A percentile compares a stretch with the other conserved stretches of the same genome.
phyloP scores from a whole-genome alignment of 2,113 vertebrate species.

The Thunnus thynnus region DNA sequence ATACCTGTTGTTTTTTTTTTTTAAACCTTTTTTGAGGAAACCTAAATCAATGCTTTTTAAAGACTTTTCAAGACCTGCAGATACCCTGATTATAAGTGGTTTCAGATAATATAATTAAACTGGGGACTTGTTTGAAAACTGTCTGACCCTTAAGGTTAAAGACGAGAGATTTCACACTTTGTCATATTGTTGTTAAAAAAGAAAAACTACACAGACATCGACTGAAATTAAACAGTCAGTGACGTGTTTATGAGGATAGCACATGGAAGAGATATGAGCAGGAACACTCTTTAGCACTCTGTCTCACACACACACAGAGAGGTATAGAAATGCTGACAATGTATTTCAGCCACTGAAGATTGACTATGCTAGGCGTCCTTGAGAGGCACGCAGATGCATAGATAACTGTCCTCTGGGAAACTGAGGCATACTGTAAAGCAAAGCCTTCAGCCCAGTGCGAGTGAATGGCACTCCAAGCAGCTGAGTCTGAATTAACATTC shows the following conservation, averaged over 20 bases:
- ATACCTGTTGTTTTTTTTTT: no score
- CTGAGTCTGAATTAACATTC: conserved; percentile 38
- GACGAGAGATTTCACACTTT: not conserved
- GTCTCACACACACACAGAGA: conserved; percentile 7
- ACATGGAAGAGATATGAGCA: not conserved
- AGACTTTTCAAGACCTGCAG: no score
- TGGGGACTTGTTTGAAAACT: not conserved
- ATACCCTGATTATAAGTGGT: no score
- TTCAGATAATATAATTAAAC: not conserved
- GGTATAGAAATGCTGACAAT: conserved; percentile 59
- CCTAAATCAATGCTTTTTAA: no score
- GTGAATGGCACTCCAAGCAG: not conserved
- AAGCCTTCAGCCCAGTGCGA: conserved; percentile 1
- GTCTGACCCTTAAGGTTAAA: no score
- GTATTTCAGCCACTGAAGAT: conserved; percentile 46
- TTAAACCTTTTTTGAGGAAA: no score
- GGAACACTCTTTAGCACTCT: not conserved
- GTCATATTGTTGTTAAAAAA: not conserved
- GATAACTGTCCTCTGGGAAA: conserved; percentile 42
- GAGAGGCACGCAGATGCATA: conserved; percentile 33
- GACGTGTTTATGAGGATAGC: not conserved
- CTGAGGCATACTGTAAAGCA: conserved; percentile 16
- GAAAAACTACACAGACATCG: not conserved
- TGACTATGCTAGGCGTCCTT: conserved; percentile 56
- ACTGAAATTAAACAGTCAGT: conserved; percentile 7